Conservation (phyloP, 2,113 vertebrate genomes). For the Saccopteryx leptura region DNA sequence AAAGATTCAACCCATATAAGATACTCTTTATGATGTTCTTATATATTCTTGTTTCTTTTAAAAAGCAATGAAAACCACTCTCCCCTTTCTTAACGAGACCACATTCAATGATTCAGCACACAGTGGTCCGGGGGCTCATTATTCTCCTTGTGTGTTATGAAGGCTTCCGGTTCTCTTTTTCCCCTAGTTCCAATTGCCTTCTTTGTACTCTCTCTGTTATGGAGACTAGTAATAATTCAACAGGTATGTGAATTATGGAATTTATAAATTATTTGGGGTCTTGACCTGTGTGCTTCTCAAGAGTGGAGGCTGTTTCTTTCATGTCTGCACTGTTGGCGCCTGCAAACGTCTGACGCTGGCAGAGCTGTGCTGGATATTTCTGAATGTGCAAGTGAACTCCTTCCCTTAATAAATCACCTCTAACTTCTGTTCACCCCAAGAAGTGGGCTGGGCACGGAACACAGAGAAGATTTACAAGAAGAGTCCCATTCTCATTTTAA, state of each 20-base stretch:
- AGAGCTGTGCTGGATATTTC: neutral
- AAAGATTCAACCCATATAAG: neutral
- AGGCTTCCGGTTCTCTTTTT: neutral
- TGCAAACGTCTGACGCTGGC: neutral
- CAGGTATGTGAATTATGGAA: neutral
- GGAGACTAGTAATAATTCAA: constrained; percentile 3
- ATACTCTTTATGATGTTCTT: neutral
- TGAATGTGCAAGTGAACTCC: constrained; percentile 1
- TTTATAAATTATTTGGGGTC: neutral
- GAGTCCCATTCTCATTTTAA: neutral
- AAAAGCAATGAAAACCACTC: neutral
- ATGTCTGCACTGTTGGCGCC: neutral
- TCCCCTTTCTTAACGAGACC: neutral
- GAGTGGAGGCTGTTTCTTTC: neutral
- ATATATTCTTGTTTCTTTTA: constrained; percentile 18
- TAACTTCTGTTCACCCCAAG: neutral
- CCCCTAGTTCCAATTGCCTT: neutral
- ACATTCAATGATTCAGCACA: neutral
- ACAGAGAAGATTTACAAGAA: constrained; percentile 1
- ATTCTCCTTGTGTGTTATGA: neutral
- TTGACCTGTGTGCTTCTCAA: neutral
- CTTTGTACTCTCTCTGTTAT: neutral
- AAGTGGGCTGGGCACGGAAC: neutral
- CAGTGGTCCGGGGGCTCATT: neutral
- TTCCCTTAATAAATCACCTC: neutral